Evolutionary conservation across 2,888 invertebrate genomes (phyloP), one percentile per base, ranked within the genome.

Genomic region (Leptopilina myrica): DNA sequence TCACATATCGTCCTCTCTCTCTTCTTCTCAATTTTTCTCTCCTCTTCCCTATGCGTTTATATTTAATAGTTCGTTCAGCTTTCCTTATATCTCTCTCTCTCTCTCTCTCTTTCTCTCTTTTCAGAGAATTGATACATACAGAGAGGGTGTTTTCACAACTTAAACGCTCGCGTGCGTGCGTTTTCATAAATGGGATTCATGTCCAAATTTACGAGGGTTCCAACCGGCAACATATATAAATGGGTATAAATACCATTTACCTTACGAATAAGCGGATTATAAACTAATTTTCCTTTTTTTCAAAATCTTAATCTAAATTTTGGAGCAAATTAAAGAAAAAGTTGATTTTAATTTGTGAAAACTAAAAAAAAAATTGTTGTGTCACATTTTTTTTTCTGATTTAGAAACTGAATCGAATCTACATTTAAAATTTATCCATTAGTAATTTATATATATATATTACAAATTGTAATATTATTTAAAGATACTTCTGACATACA

Each of bases 31-130:
- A 9, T 40, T 56, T 33, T n/a, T 59, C 40, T 20, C 62, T 73
- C 73, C 53, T 8, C 26, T 49, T 56, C 56, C 53, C 49, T 33
- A 26, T 73, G n/a, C 11, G 3, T 49, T 11, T 46, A 46, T 46
- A 46, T 46, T 9, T 49, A 49, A 49, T 49, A 49, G 43, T 67
- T 20, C 33, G 26, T n/a, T 59, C n/a, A 33, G 56, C n/a, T n/a
- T 73, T 73, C 73, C 56, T 73, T 73, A 73, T 73, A 33, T 40
- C 12, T 4, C 33, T 9, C 33, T 73, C 53, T 73, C 56, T 73
- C 56, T 73, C 56, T 33, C 40, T 56, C 53, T 5, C 33, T n/a
- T n/a, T 56, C 53, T 73, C 56, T 73, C 56, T 73, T 73, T 33
- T 59, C 73, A 26, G 33, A 33, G 49, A 56, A 73, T 73, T 73